Conservation (phyloP, 1,140 invertebrate species). For the Cyclargus thomasi region DNA sequence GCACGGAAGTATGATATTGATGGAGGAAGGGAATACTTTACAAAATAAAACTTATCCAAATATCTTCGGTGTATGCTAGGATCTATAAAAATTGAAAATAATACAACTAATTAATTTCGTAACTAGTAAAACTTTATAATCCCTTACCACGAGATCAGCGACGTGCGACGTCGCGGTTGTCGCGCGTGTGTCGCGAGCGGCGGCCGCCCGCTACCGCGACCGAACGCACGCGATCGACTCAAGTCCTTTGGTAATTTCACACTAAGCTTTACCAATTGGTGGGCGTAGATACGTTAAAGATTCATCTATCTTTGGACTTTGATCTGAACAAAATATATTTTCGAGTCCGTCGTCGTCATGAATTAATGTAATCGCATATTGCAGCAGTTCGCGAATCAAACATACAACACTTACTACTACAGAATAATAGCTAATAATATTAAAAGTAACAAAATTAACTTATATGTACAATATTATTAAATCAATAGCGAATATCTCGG, state of each 20-base stretch:
- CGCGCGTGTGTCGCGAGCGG: conserved; percentile 10
- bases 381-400: conserved; percentile 71
- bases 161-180: conserved; percentile 53
- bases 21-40: conserved; percentile 71
- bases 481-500: conserved; percentile 61
- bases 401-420: conserved; percentile 73
- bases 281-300: conserved; percentile 42
- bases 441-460: conserved; percentile 74
- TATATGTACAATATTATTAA: conserved; percentile 73
- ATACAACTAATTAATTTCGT: conserved; percentile 75
- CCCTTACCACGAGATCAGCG: conserved; percentile 73
- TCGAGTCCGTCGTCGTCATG: conserved; percentile 61
- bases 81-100: conserved; percentile 75
- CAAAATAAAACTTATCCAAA: conserved; percentile 74
- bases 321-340: conserved; percentile 48
- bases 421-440: conserved; percentile 73
- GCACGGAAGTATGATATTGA: conserved; percentile 61
- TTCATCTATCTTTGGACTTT: conserved; percentile 68
- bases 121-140: conserved; percentile 73
- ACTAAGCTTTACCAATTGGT: conserved; percentile 62
- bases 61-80: conserved; percentile 75
- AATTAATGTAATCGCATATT: conserved; percentile 69
- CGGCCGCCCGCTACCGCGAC: conserved; percentile 19
- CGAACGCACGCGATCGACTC: conserved; percentile 24
- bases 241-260: conserved; percentile 57